Base-by-base conservation (phyloP, 2,888 invertebrate species). In the Lamellibrachia satsuma region DNA sequence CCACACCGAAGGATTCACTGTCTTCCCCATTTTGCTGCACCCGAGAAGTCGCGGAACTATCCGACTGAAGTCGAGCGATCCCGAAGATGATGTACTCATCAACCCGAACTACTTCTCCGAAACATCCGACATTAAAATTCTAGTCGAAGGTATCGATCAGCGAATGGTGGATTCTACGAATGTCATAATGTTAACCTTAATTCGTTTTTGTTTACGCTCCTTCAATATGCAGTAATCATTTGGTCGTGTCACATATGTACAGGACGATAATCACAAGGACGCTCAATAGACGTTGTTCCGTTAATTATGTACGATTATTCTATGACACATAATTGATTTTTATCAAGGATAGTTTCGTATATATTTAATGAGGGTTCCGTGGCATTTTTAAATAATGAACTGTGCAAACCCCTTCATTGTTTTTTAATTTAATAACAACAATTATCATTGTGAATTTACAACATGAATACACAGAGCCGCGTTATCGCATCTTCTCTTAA, bases 71-170 rank as follows among this genome's bases (percentile, higher is more conserved):
- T 98, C 98, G 94, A 96, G 97, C 0, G 98, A 98, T 96, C 98
- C 98, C 0, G 97, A 97, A 52, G 97, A 98, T 93, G 97, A 97
- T 96, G 99, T 98, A 0, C 96, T 98, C 60, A 98, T 99, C 96
- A 97, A 99, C 96, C 98, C 99, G 0, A 98, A 98, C 95, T 99
- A 99, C 96, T 98, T 99, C 93, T 96, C 97, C 55, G 96, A 97
- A 15, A 95, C 96, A 0, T 96, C 97, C 90, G 98, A 98, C 95
- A 96, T 98, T 11, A 94, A 95, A 92, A 93, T 94, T 90, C 92
- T 95, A 11, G 93, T 93, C n/a, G 94, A 95, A 93, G 95, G 94
- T 94, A 90, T 52, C 90, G 11, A 51, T 15, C 91, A 11, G 3
- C 52, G 91, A 91, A 15, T 39, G 91, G 52, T 91, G 51, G 27